Evolutionary conservation across 2,888 invertebrate species (phyloP), one percentile per base, ranked within the genome.

Genomic region (Congeria kusceri): DNA sequence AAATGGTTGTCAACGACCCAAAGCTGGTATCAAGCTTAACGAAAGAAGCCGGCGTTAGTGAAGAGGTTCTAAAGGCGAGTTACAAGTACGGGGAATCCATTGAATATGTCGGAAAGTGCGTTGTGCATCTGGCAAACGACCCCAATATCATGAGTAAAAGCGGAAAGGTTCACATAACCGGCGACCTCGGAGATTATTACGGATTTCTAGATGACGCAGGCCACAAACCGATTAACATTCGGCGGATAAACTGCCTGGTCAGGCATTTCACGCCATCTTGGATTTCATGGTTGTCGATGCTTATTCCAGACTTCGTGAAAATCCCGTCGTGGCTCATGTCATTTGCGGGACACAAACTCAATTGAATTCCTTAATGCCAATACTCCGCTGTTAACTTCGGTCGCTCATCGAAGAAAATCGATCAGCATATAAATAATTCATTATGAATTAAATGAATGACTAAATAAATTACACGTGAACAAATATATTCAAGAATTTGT

Each of bases 171-270:
- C 83, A 93, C 32, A 70, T 92, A 20, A 91, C 92, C 1, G 88
- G 87, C 27, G 94, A 94, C 69, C 83, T 94, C 25, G 94, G 91
- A 25, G 84, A 87, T 20, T 91, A 93, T 65, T 94, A 94, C 84
- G 92, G 92, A 20, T 91, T 94, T 76, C 82, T 79, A 0, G 94
- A 94, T 81, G 86, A 92, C 65, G 92, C 93, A 84, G 94, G 94
- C 46, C 76, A 75, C 39, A 57, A 39, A 44, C 80, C 80, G 15
- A 32, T 27, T 3, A 65, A 80, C 44, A 53, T 72, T 3, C 49
- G 76, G 25, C 72, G 72, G 27, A 27, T 80, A 13, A 80, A 80
- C 29, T 53, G 46, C 3, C 23, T 77, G 25, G 47, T 80, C 20
- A 58, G 32, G 61, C 39, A 39, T 39, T 67, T 63, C 15, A 67